Evolutionary conservation across 2,888 invertebrate genomes (phyloP), one percentile per base, ranked within the genome.

Genomic region (Clivina fossor): DNA sequence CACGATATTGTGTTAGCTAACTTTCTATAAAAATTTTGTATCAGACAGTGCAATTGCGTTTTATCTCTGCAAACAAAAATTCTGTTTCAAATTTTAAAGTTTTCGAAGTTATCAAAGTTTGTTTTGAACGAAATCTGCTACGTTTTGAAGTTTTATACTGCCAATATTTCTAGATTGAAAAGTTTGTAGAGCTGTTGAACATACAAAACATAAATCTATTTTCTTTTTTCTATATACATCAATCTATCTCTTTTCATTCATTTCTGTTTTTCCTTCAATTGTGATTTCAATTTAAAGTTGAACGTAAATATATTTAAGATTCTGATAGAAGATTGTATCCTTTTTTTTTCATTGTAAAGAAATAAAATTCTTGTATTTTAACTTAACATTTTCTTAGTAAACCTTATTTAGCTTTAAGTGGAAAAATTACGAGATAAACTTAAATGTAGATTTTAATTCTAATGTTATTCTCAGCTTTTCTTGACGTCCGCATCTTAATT

Each of bases 161-260:
- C 50, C 50, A 50, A 50, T 50, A 50, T 50, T 50, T n/a, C 38
- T 35, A 50, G 50, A 50, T 50, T 50, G 50, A 50, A 50, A n/a
- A 50, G 50, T 50, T 28, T 41, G 40, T 50, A 38, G n/a, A n/a
- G 49, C 49, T 38, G 38, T 26, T 38, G 49, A 26, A 49, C 49
- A 49, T 38, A 49, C 38, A 49, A 32, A 50, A 50, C 50, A 50
- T 50, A 50, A 50, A 50, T 50, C 50, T 38, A 37, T 37, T 38
- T 24, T 37, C 49, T 49, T 49, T 38, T 16, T 50, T 41, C 41
- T 38, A 37, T n/a, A n/a, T n/a, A n/a, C 13, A 32, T 30, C 30
- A 50, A 50, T 50, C 41, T 30, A 41, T 41, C 32, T 37, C 18
- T 41, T 50, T 41, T 50, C 30, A 30, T 50, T 41, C 41, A 32